Base-by-base conservation (phyloP, 2,888 invertebrate genomes). In the Leptura quadrifasciata region DNA sequence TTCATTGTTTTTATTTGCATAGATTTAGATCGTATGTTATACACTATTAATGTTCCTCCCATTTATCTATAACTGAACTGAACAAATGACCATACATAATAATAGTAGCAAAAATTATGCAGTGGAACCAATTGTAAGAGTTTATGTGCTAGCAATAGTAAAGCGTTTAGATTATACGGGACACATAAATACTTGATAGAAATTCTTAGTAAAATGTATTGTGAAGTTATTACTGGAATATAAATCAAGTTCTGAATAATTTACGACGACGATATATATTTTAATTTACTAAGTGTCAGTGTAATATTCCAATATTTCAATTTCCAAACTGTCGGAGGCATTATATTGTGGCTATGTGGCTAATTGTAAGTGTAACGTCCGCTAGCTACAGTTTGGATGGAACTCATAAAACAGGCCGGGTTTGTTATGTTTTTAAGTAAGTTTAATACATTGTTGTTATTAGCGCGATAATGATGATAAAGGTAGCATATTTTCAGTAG, bases 261-360 rank as follows among this genome's bases (percentile, higher is more conserved):
- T 52, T 71, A 71, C 20, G 15, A 18, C 67, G 27, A 54, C 52
- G 54, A 54, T 52, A 60, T 61, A 61, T 54, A 52, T 71, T 63
- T 71, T 57, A 71, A 71, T 71, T 71, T 71, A 71, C 61, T 61
- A 71, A 71, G 71, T 60, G 61, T 61, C 61, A 71, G 71, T 47
- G 27, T 61, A 39, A 31, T 47, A 61, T 71, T 27, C 39, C 54
- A 60, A 71, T 71, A 71, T 71, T 71, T 61, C 71, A 71, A 71
- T 71, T 54, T 17, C 35, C 20, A 18, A 9, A 35, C 67, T 31
- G 67, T 55, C 27, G 55, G 27, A 27, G 67, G 31, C 55, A 67
- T 67, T 55, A 67, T 27, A 67, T 27, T 10, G 55, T 54, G 27
- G 67, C 17, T 27, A 17, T 67, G 69, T 35, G 69, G 69, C 57